Percentiles rank a stretch among this genome's conserved stretches.
These are phyloP conservation scores for Germaria angustata DNA, from an alignment of 2,888 invertebrate species.

Conservation along the genomic window DNA sequence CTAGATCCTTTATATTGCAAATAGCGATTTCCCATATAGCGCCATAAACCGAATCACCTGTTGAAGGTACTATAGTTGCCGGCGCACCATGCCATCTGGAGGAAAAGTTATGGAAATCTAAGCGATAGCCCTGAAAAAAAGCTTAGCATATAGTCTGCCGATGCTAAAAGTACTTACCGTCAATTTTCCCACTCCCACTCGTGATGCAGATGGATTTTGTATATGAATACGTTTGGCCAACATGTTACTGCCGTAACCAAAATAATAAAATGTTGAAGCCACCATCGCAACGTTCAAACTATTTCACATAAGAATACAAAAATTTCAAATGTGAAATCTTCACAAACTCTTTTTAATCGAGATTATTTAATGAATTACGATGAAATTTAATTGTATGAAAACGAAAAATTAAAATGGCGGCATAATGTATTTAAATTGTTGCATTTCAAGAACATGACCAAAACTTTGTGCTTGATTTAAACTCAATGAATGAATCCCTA, in stretches of 20 bases:
- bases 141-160: neutral
- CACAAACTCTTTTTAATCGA: neutral
- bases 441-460: neutral
- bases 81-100: slow-evolving; percentile 90
- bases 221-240: slow-evolving; percentile 88
- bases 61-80: slow-evolving; percentile 86
- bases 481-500: too few species aligned
- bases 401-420: neutral
- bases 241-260: slow-evolving; percentile 95
- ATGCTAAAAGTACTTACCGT: slow-evolving; percentile 35
- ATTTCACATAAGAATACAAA: neutral
- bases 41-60: slow-evolving; percentile 82
- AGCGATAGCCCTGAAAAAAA: slow-evolving; percentile 81
- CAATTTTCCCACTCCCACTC: slow-evolving; percentile 83
- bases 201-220: slow-evolving; percentile 88
- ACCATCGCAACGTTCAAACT: slow-evolving; percentile 41
- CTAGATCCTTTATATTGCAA: slow-evolving; percentile 84
- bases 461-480: too few species aligned
- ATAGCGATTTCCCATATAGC: slow-evolving; percentile 88
- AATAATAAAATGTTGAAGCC: slow-evolving; percentile 85
- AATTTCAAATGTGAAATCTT: neutral
- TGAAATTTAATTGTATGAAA: neutral
- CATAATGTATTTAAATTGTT: neutral
- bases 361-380: neutral
- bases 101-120: slow-evolving; percentile 84